Conservation (phyloP, 2,113 vertebrate species). For the Callaeas wilsoni region DNA sequence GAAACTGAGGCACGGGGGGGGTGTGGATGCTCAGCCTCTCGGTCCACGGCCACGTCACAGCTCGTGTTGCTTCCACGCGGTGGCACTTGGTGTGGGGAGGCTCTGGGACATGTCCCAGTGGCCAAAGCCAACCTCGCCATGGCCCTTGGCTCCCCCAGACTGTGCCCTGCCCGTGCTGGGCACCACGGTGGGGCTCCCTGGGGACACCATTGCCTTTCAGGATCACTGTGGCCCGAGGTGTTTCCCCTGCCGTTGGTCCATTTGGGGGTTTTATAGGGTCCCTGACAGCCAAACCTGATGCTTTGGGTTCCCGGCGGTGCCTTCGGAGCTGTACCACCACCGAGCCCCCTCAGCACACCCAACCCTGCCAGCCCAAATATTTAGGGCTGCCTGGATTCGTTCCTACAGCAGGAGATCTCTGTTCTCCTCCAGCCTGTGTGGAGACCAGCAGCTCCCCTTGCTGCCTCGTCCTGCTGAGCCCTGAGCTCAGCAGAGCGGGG, state of each 20-base stretch:
- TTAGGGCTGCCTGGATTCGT: background rate
- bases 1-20: background rate
- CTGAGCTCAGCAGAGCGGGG: background rate
- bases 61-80: accelerated
- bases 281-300: background rate
- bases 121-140: background rate
- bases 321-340: background rate
- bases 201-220: background rate
- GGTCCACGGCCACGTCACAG: accelerated
- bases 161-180: accelerated
- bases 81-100: background rate
- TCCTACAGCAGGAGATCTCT: background rate
- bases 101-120: background rate
- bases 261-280: background rate
- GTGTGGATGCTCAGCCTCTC: background rate
- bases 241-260: background rate
- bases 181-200: accelerated
- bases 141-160: accelerated
- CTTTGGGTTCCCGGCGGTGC: accelerated
- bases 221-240: accelerated
- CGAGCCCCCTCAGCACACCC: accelerated
- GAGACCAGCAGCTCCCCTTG: background rate
- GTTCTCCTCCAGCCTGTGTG: background rate
- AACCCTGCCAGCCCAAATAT: accelerated
- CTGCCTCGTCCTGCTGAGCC: background rate